A percentile compares a stretch with the other conserved stretches of the same genome.
phyloP scores from a whole-genome alignment of 2,113 vertebrate species.

The Amazona guildingii region DNA sequence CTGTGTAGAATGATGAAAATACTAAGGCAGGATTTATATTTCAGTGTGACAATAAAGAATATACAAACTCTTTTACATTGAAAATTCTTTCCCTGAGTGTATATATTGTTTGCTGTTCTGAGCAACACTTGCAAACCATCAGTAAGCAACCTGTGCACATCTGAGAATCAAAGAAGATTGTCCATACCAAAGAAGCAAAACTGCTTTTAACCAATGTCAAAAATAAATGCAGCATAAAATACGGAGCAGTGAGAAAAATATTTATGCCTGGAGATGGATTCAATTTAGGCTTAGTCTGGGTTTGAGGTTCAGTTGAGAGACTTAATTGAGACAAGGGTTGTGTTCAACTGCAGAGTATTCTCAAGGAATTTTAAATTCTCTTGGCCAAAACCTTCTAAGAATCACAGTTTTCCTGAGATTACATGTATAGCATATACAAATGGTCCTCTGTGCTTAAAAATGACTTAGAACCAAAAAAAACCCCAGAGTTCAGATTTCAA shows the following conservation, averaged over 20 bases:
- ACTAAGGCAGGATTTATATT: not conserved
- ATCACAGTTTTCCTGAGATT: not conserved
- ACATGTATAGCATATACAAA: not conserved
- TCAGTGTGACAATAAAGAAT: not conserved
- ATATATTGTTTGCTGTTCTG: not conserved
- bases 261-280: not conserved
- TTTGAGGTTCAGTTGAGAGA: not conserved
- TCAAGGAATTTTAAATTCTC: not conserved
- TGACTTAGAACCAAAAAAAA: not conserved
- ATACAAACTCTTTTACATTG: not conserved
- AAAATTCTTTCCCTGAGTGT: not conserved
- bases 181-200: not conserved
- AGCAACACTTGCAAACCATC: not conserved
- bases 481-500: not conserved
- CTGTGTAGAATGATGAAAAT: conserved; percentile 17
- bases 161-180: not conserved
- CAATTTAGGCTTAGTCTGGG: not conserved
- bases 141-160: not conserved
- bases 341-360: not conserved
- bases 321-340: not conserved
- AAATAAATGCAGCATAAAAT: not conserved
- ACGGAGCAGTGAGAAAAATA: not conserved
- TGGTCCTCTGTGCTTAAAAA: not conserved
- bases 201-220: not conserved
- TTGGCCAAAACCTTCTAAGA: not conserved